Evolutionary conservation across 2,888 invertebrate genomes (phyloP).

Genomic region (Timema podura): DNA sequence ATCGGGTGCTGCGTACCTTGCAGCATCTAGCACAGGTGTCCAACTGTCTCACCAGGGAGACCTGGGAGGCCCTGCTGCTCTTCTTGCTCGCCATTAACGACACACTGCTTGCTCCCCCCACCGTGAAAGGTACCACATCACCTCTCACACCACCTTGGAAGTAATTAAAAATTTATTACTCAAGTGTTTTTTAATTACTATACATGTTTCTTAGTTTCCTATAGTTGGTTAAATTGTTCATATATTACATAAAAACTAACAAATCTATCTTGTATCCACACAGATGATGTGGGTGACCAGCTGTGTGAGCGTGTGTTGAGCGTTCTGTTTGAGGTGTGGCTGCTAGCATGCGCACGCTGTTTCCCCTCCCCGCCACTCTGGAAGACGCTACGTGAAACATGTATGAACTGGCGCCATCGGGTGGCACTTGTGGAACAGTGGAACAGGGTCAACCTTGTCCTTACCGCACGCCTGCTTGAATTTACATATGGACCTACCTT

Average conservation of each 20-base stretch:
- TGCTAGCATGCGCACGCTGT: constrained; percentile 69
- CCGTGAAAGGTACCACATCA: constrained; percentile 61
- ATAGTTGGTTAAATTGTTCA: no score
- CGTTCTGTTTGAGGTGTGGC: constrained; percentile 87
- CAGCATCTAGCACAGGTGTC: constrained; percentile 77
- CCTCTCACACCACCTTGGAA: neutral
- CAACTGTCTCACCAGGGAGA: constrained; percentile 70
- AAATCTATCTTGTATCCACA: no score
- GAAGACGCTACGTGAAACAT: constrained; percentile 91
- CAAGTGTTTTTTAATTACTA: no score
- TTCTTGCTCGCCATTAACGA: constrained; percentile 89
- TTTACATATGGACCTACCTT: constrained; percentile 87
- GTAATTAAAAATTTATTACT: constrained; percentile 2
- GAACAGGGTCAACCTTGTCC: constrained; percentile 86
- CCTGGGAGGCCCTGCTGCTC: constrained; percentile 86
- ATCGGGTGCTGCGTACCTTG: constrained; percentile 80
- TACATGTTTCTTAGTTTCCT: no score
- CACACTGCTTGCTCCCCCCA: constrained; percentile 85
- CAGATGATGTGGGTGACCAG: constrained; percentile 92
- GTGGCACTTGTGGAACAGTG: constrained; percentile 90
- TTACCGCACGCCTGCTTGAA: constrained; percentile 76
- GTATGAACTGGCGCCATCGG: constrained; percentile 91
- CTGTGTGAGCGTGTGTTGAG: constrained; percentile 90
- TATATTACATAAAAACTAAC: no score
- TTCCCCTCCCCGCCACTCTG: constrained; percentile 94